A percentile compares a stretch with the other conserved stretches of the same genome.
Evolutionary conservation across 1,140 invertebrate genomes (phyloP).

Genomic region (Macrosteles quadrilineatus): DNA sequence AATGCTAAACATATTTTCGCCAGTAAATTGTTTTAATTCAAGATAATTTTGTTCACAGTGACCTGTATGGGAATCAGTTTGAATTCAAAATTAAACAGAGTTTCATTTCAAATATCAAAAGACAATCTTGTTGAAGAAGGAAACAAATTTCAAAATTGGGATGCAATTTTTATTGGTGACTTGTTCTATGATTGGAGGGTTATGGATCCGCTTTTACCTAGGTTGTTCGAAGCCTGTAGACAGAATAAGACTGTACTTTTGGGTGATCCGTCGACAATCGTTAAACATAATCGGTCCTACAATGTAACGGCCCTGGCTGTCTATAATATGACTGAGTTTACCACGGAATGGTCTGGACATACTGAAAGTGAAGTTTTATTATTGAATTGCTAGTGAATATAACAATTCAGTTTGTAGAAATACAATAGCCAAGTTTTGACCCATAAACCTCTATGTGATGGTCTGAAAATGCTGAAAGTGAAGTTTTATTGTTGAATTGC

Average conservation of each 20-base stretch:
- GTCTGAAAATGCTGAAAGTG: too few species aligned
- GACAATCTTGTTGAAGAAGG: not conserved
- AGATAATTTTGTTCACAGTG: conserved; percentile 16
- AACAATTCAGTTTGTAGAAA: too few species aligned
- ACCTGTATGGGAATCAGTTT: conserved; percentile 6
- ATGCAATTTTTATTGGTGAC: not conserved
- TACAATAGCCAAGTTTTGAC: too few species aligned
- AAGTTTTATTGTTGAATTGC: too few species aligned
- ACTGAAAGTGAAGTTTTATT: not conserved
- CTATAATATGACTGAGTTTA: not conserved
- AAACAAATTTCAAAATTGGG: conserved; percentile 10
- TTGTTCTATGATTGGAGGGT: conserved; percentile 5
- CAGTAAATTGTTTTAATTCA: not conserved
- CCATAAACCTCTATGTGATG: too few species aligned
- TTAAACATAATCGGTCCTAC: not conserved
- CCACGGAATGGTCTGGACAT: not conserved
- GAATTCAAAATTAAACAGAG: conserved; percentile 7
- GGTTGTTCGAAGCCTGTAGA: not conserved
- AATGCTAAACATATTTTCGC: too few species aligned
- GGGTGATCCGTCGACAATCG: not conserved
- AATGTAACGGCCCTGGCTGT: not conserved
- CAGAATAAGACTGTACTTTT: not conserved
- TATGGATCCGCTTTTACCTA: not conserved
- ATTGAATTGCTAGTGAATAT: not conserved
- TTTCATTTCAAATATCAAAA: not conserved